phyloP scores from a whole-genome alignment of 2,113 vertebrate genomes.

The Mionectes macconnelli region DNA sequence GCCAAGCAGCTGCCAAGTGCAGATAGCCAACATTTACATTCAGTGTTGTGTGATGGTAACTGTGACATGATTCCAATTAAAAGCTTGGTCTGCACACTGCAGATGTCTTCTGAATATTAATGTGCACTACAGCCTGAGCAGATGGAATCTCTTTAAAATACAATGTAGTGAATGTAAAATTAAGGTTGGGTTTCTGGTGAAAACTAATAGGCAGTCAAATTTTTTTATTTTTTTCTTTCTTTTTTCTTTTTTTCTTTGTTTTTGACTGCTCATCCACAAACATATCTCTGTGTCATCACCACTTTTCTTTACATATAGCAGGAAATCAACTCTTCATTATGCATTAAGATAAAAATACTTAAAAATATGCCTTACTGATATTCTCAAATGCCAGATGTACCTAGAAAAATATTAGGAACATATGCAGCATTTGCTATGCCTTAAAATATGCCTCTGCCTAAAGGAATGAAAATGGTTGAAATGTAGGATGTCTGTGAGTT shows the following conservation, averaged over 20 bases:
- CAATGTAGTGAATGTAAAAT: slow-evolving; percentile 36
- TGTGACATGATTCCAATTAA: slow-evolving; percentile 66
- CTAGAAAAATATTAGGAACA: neutral
- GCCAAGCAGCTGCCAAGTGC: slow-evolving; percentile 46
- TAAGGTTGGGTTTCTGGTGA: slow-evolving; percentile 6
- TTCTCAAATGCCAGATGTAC: neutral
- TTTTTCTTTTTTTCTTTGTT: neutral
- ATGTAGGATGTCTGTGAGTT: neutral
- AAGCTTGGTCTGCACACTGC: slow-evolving; percentile 55
- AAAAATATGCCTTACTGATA: neutral
- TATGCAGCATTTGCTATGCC: neutral
- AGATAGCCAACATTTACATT: slow-evolving; percentile 60
- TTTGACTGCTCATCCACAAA: neutral
- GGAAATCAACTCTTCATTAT: neutral
- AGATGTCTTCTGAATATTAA: slow-evolving; percentile 66
- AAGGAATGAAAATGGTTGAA: neutral
- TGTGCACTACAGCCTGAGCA: slow-evolving; percentile 35
- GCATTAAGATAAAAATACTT: neutral
- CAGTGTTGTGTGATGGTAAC: slow-evolving; percentile 48
- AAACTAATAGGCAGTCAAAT: neutral
- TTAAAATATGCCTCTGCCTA: neutral
- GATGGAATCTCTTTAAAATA: slow-evolving; percentile 52
- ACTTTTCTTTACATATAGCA: neutral
- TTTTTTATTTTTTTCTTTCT: neutral
- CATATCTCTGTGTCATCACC: neutral